phyloP scores from a whole-genome alignment of 2,113 vertebrate species.

The Falco punctatus region DNA sequence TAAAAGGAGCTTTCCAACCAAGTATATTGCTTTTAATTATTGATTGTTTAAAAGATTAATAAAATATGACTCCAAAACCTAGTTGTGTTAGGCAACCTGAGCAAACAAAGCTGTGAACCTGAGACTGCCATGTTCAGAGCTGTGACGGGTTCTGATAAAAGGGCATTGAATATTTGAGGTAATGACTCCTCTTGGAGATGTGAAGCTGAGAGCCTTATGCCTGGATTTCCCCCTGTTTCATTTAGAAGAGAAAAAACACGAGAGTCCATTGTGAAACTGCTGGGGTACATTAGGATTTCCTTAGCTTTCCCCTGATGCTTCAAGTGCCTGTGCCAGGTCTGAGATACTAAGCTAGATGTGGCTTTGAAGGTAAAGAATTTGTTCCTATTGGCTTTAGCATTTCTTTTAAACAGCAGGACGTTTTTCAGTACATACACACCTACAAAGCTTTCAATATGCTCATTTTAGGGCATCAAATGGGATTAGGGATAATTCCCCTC shows the following conservation, averaged over 20 bases:
- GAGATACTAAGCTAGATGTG: neutral
- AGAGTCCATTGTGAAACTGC: neutral
- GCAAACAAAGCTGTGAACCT: neutral
- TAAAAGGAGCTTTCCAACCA: neutral
- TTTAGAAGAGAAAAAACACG: neutral
- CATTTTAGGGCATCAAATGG: neutral
- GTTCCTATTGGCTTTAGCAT: neutral
- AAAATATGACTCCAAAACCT: conserved; percentile 21
- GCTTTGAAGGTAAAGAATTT: neutral
- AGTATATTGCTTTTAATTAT: conserved; percentile 10
- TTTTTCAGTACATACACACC: neutral
- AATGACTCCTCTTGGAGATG: neutral
- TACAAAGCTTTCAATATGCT: neutral
- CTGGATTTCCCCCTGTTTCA: neutral
- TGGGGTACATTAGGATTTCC: neutral
- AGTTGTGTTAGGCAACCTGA: neutral
- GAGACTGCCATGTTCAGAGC: neutral
- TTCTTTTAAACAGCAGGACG: neutral
- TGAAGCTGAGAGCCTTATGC: neutral
- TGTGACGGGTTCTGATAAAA: neutral
- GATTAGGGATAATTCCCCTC: neutral
- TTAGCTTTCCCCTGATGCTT: neutral
- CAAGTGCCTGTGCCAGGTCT: neutral
- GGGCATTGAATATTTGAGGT: neutral
- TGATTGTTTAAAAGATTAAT: conserved; percentile 31